Conservation (phyloP, 2,113 vertebrate species). For the Muntiacus muntjak region DNA sequence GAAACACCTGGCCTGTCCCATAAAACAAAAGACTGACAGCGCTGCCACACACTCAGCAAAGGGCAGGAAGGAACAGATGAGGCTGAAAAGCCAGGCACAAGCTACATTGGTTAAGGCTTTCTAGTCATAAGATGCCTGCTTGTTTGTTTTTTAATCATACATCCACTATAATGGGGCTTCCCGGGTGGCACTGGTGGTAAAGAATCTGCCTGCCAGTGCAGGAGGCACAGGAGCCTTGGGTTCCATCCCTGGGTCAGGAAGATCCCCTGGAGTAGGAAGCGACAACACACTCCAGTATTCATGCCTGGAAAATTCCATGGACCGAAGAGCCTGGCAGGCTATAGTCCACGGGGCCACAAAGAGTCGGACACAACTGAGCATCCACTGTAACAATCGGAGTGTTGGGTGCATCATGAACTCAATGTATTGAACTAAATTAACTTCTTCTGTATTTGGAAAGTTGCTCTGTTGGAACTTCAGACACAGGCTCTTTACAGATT, state of each 20-base stretch:
- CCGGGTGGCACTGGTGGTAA: not conserved
- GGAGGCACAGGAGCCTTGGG: not conserved
- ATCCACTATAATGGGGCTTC: not conserved
- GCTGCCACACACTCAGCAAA: not conserved
- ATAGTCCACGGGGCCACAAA: rapidly evolving
- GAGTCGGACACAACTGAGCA: not conserved
- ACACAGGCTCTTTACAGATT: not conserved
- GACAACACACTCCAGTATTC: not conserved
- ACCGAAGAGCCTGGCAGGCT: not conserved
- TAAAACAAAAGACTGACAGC: rapidly evolving
- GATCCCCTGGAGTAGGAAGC: not conserved
- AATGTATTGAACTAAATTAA: not conserved
- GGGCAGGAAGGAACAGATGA: not conserved
- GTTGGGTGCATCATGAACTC: not conserved
- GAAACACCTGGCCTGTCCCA: not conserved
- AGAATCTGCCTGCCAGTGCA: not conserved
- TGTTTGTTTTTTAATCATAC: not conserved
- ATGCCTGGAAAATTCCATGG: not conserved
- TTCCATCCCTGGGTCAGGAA: not conserved
- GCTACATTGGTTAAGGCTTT: not conserved
- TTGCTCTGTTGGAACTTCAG: not conserved
- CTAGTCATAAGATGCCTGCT: not conserved
- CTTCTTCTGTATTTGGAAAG: not conserved
- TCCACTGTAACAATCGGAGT: not conserved
- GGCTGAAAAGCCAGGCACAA: rapidly evolving